Evolutionary conservation across 2,888 invertebrate genomes (phyloP).

Genomic region (Drosophila percnosoma): DNA sequence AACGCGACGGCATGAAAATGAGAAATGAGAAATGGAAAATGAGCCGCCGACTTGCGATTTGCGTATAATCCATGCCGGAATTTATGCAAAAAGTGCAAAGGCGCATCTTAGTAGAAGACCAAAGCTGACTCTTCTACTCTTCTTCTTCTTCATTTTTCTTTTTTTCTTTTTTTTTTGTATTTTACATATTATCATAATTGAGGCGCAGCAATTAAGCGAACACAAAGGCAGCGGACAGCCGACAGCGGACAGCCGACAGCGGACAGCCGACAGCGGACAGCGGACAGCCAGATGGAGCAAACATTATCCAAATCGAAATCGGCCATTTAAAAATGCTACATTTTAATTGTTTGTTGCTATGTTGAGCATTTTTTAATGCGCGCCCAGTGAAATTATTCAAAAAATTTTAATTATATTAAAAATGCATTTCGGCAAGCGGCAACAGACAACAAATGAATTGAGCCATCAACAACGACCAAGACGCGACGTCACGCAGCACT

Average conservation of each 20-base stretch:
- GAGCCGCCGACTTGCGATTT: slow-evolving; percentile 61
- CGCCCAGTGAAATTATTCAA: slow-evolving; percentile 59
- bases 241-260: not conserved
- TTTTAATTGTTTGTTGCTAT: slow-evolving; percentile 63
- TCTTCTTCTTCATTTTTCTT: not conserved
- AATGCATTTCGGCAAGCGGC: slow-evolving; percentile 67
- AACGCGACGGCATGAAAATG: slow-evolving; percentile 48
- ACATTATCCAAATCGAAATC: slow-evolving; percentile 70
- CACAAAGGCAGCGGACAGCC: not conserved
- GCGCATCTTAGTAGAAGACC: slow-evolving; percentile 39
- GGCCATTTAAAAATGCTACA: slow-evolving; percentile 27
- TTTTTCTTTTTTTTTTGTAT: not conserved
- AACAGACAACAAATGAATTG: slow-evolving; percentile 69
- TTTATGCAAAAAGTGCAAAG: slow-evolving; percentile 63
- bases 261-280: not conserved
- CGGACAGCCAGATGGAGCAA: not conserved
- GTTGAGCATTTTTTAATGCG: slow-evolving; percentile 62
- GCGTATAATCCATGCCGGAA: slow-evolving; percentile 70
- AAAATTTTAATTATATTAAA: slow-evolving; percentile 71
- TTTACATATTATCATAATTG: slow-evolving; percentile 66
- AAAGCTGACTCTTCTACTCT: slow-evolving; percentile 18
- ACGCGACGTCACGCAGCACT: slow-evolving; percentile 67
- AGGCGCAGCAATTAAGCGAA: slow-evolving; percentile 63
- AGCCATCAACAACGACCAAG: slow-evolving; percentile 61
- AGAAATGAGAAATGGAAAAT: slow-evolving; percentile 27